A percentile compares a stretch with the other conserved stretches of the same genome.
These are phyloP conservation scores for Cheilosia pagana DNA, from an alignment of 2,888 invertebrate genomes.

Conservation along the genomic window DNA sequence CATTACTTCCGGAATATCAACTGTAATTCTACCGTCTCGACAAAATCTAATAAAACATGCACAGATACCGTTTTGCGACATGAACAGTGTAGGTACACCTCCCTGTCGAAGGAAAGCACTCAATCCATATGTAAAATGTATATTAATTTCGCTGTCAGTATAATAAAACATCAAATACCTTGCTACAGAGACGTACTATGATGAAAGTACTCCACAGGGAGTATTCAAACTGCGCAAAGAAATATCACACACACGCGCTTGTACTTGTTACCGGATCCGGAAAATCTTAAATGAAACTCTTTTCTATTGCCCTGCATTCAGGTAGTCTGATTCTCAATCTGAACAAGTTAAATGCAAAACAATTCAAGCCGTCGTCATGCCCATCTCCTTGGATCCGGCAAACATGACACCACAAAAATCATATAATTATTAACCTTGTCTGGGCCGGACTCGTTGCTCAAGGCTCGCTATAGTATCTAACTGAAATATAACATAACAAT, in stretches of 20 bases:
- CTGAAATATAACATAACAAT: conserved; percentile 73
- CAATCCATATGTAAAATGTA: conserved; percentile 27
- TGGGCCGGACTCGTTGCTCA: conserved; percentile 60
- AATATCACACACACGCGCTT: conserved; percentile 6
- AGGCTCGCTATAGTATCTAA: conserved; percentile 64
- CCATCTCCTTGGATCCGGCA: conserved; percentile 14
- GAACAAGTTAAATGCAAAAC: conserved; percentile 3
- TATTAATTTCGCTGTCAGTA: conserved; percentile 53
- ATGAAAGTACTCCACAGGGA: conserved; percentile 22
- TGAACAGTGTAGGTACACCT: neutral
- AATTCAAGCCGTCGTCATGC: too few relatives aligned
- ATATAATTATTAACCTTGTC: conserved; percentile 69
- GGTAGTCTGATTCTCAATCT: neutral
- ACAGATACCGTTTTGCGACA: conserved; percentile 6
- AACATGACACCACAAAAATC: conserved; percentile 65
- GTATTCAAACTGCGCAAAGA: conserved; percentile 8
- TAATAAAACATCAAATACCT: conserved; percentile 58
- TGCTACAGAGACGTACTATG: conserved; percentile 1
- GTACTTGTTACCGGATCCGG: too few relatives aligned
- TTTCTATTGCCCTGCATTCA: conserved; percentile 37
- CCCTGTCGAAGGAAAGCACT: conserved; percentile 21
- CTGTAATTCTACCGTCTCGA: neutral
- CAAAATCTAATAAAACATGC: neutral
- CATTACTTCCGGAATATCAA: conserved; percentile 7
- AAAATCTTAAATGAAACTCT: neutral